A percentile compares a stretch with the other conserved stretches of the same genome.
Conservation (phyloP, 2,888 invertebrate genomes). For the Tridacna crocea region DNA sequence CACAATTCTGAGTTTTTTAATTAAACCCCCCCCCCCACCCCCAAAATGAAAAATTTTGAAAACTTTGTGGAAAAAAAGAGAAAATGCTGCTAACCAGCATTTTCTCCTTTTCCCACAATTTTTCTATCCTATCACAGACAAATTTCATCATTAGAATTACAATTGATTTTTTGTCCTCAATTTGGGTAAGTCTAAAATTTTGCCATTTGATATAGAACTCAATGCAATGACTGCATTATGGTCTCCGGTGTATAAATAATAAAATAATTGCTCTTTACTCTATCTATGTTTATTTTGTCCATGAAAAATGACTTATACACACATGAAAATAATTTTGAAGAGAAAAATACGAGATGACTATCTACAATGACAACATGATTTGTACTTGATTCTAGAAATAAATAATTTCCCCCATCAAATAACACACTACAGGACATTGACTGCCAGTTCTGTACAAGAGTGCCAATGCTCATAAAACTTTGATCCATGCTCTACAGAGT, state of each 20-base stretch:
- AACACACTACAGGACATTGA: not conserved
- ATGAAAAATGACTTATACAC: conserved; percentile 18
- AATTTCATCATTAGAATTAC: no score
- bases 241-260: not conserved
- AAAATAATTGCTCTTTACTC: not conserved
- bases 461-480: not conserved
- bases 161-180: no score
- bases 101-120: no score
- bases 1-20: not conserved
- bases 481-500: no score
- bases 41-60: not conserved
- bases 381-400: not conserved
- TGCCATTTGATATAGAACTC: no score
- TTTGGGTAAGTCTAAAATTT: no score
- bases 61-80: not conserved
- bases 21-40: not conserved
- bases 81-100: no score
- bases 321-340: conserved; percentile 8
- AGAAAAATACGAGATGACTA: conserved; percentile 12
- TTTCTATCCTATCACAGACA: no score
- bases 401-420: conserved; percentile 22
- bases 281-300: conserved; percentile 20
- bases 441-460: not conserved
- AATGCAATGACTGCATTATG: no score
- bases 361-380: conserved; percentile 25